A percentile compares a stretch with the other conserved stretches of the same genome.
These are phyloP conservation scores for Pimpla rufipes DNA, from an alignment of 2,888 invertebrate species.

Conservation along the genomic window DNA sequence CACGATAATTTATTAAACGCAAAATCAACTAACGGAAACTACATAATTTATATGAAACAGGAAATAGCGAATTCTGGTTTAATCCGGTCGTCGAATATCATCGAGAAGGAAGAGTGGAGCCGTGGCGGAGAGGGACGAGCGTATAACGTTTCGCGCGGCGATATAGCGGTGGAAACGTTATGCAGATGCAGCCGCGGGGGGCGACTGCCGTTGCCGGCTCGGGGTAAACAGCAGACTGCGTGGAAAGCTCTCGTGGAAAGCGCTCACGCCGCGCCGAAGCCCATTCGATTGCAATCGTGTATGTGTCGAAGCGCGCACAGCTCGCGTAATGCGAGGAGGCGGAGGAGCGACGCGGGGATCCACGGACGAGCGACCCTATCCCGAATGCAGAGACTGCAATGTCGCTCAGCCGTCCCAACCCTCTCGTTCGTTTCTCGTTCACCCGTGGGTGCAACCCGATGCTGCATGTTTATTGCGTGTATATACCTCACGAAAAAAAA, in stretches of 20 bases:
- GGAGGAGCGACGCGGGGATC: not conserved
- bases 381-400: constrained; percentile 24
- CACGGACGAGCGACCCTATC: constrained; percentile 24
- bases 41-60: constrained; percentile 21
- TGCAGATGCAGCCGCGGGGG: constrained; percentile 54
- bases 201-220: constrained; percentile 40
- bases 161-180: constrained; percentile 59
- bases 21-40: not conserved
- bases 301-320: constrained; percentile 4
- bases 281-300: constrained; percentile 54
- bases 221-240: constrained; percentile 60
- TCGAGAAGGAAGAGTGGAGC: constrained; percentile 14
- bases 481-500: not conserved
- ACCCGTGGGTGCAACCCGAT: not conserved
- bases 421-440: constrained; percentile 26
- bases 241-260: constrained; percentile 49
- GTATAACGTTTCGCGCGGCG: constrained; percentile 23
- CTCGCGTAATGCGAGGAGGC: constrained; percentile 8
- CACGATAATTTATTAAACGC: not conserved
- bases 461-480: not conserved
- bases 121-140: constrained; percentile 30
- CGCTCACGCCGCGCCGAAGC: constrained; percentile 22
- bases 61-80: constrained; percentile 50
- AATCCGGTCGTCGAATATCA: constrained; percentile 43
- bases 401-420: constrained; percentile 3